Conservation (phyloP, 2,888 invertebrate species). For the Orgyia antiqua region DNA sequence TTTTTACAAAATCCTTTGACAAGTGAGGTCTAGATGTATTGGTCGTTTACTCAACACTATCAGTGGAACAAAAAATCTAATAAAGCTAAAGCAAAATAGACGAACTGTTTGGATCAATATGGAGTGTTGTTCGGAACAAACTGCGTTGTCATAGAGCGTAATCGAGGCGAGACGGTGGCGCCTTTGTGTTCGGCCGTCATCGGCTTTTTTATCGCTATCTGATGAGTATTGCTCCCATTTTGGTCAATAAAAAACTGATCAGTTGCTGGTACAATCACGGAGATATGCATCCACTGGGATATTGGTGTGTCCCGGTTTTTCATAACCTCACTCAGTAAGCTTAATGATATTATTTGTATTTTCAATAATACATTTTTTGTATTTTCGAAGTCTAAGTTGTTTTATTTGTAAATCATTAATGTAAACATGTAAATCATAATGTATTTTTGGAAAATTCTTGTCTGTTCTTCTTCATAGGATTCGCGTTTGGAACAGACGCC, state of each 20-base stretch:
- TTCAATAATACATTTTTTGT: no score
- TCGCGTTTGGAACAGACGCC: no score
- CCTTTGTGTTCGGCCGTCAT: slow-evolving; percentile 65
- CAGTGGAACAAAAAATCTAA: slow-evolving; percentile 60
- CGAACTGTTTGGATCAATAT: slow-evolving; percentile 75
- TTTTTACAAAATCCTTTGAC: slow-evolving; percentile 4
- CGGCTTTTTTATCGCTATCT: slow-evolving; percentile 72
- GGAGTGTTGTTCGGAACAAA: slow-evolving; percentile 69
- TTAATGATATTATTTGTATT: no score
- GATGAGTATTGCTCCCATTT: slow-evolving; percentile 76
- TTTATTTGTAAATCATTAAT: no score
- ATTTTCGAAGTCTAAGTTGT: no score
- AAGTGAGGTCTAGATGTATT: slow-evolving; percentile 24
- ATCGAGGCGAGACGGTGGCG: slow-evolving; percentile 73
- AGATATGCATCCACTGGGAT: slow-evolving; percentile 25
- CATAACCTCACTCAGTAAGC: background rate
- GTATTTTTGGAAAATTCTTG: no score
- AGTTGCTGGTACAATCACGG: slow-evolving; percentile 30
- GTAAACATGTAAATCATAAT: no score
- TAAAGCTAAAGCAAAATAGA: slow-evolving; percentile 68
- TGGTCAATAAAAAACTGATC: slow-evolving; percentile 57
- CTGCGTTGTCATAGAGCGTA: slow-evolving; percentile 76
- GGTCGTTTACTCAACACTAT: slow-evolving; percentile 37
- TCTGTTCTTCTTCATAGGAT: no score
- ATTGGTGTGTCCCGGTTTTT: slow-evolving; percentile 17